phyloP scores from a whole-genome alignment of 2,113 vertebrate genomes.

The Uria lomvia region DNA sequence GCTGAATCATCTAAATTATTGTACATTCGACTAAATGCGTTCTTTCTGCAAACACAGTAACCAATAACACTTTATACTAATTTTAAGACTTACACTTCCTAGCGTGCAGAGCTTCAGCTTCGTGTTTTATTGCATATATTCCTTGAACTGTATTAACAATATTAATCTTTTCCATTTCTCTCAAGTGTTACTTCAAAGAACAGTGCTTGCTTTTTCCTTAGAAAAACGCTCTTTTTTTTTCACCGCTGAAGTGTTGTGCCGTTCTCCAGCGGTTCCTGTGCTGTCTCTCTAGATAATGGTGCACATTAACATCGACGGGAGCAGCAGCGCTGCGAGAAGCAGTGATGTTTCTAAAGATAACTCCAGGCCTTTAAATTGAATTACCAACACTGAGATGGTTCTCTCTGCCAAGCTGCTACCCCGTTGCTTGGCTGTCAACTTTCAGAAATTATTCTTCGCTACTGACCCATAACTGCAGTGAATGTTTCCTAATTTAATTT shows the following conservation, averaged over 20 bases:
- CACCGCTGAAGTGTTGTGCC: not conserved
- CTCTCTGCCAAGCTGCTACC: slow-evolving; percentile 28
- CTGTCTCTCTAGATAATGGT: slow-evolving; percentile 29
- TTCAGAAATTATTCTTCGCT: slow-evolving; percentile 34
- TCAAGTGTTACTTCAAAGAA: not conserved
- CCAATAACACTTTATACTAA: not conserved
- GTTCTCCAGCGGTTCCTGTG: not conserved
- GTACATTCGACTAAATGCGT: not conserved
- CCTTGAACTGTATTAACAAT: not conserved
- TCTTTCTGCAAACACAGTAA: not conserved
- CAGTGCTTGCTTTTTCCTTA: not conserved
- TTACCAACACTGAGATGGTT: slow-evolving; percentile 2
- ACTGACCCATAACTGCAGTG: slow-evolving; percentile 6
- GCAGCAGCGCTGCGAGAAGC: not conserved
- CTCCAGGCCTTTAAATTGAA: slow-evolving; percentile 45
- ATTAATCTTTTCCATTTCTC: not conserved
- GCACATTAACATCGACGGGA: not conserved
- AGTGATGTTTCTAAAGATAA: slow-evolving; percentile 57
- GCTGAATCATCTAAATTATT: not conserved
- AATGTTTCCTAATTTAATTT: slow-evolving; percentile 15
- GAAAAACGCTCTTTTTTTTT: not conserved
- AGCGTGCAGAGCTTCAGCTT: not conserved
- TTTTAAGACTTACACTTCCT: not conserved
- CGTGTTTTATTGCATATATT: not conserved
- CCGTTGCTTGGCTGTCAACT: not conserved